Evolutionary conservation across 35 echinoderm and acorn worm species (phyloP).

Genomic region (Anneissia japonica): DNA sequence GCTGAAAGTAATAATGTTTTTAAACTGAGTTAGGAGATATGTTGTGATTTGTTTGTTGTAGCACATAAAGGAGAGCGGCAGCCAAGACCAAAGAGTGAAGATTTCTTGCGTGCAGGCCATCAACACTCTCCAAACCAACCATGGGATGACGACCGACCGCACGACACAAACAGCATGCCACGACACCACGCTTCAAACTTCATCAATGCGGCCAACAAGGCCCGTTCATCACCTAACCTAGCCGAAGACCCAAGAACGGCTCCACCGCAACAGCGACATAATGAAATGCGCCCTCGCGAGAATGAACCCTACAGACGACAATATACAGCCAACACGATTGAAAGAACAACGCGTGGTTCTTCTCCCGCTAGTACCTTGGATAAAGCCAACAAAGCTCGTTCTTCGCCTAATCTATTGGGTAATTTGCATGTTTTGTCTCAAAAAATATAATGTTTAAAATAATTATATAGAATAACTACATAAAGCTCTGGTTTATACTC

Average conservation of each 20-base stretch:
- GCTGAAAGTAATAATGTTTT: not conserved
- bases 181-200: not conserved
- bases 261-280: not conserved
- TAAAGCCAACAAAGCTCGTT: not conserved
- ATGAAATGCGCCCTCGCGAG: not conserved
- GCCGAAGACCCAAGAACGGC: not conserved
- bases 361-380: not conserved
- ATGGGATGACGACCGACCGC: not conserved
- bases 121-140: not conserved
- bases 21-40: not conserved
- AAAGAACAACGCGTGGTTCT: not conserved
- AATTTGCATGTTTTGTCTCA: not conserved
- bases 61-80: not conserved
- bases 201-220: not conserved
- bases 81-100: slow-evolving; percentile 14
- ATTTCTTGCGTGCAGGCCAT: not conserved
- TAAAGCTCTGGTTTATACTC: too few relatives aligned
- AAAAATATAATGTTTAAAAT: too few relatives aligned
- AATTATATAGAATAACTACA: too few relatives aligned
- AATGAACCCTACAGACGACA: not conserved
- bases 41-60: not conserved
- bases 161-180: not conserved
- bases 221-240: not conserved
- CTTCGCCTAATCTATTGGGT: not conserved
- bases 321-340: not conserved